phyloP scores from a whole-genome alignment of 2,888 invertebrate species.

The Zaprionus obscuricornis region DNA sequence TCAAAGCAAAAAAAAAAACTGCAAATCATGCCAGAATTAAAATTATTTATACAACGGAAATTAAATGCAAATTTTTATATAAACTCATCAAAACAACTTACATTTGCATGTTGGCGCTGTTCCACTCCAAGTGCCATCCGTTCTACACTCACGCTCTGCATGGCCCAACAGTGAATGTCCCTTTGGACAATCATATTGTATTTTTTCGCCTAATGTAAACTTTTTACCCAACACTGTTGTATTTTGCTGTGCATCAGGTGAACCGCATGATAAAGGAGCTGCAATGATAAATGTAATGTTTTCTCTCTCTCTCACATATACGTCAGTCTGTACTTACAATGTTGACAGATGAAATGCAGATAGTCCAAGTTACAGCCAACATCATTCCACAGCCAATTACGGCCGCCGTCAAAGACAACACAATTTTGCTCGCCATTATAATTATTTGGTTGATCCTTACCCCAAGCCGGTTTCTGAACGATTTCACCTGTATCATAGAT shows the following conservation, averaged over 20 bases:
- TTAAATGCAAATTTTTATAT: too few species aligned
- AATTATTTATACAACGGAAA: too few species aligned
- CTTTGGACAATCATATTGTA: slow-evolving; percentile 91
- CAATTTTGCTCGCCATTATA: slow-evolving; percentile 98
- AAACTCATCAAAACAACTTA: slow-evolving; percentile 85
- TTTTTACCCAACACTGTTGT: slow-evolving; percentile 90
- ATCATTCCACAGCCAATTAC: slow-evolving; percentile 97
- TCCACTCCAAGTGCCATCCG: slow-evolving; percentile 93
- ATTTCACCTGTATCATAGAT: slow-evolving; percentile 86
- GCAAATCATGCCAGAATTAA: too few species aligned
- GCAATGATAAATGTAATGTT: slow-evolving; percentile 72
- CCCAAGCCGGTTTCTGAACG: slow-evolving; percentile 93
- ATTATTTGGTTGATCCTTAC: slow-evolving; percentile 97
- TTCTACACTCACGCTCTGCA: slow-evolving; percentile 87
- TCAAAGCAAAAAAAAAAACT: too few species aligned
- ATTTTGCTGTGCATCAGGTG: slow-evolving; percentile 92
- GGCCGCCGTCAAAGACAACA: slow-evolving; percentile 95
- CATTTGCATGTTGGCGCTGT: slow-evolving; percentile 93
- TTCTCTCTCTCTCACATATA: not conserved
- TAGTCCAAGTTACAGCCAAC: slow-evolving; percentile 97
- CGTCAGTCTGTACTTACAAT: slow-evolving; percentile 86
- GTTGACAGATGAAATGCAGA: slow-evolving; percentile 96
- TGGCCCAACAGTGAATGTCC: slow-evolving; percentile 92
- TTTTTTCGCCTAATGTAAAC: slow-evolving; percentile 88
- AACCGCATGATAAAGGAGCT: slow-evolving; percentile 94